Percentiles rank a stretch among this genome's conserved stretches.
phyloP scores from a whole-genome alignment of 2,888 invertebrate genomes.

The Scelioninae gen. 1 region DNA sequence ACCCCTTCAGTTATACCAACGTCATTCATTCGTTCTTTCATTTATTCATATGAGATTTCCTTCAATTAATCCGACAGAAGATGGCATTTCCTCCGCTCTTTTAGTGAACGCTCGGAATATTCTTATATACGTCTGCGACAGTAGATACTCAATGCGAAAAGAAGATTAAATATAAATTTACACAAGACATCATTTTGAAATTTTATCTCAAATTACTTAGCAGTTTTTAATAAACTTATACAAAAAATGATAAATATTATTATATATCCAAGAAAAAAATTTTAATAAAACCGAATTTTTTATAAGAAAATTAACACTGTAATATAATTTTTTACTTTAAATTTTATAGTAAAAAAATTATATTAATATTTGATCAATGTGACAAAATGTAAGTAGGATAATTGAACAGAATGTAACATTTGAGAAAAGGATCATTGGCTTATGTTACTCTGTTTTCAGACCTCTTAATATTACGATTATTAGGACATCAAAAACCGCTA shows the following conservation, averaged over 20 bases:
- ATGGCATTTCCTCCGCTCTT: constrained; percentile 37
- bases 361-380: background rate
- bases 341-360: background rate
- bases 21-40: constrained; percentile 32
- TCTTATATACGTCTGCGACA: constrained; percentile 19
- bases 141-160: background rate
- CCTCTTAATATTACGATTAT: constrained; percentile 29
- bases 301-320: no score
- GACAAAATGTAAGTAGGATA: background rate
- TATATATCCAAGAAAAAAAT: no score
- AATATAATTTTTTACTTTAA: no score
- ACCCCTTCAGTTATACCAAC: constrained; percentile 5
- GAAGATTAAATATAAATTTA: constrained; percentile 6
- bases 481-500: constrained; percentile 31
- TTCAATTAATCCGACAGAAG: constrained; percentile 35
- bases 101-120: constrained; percentile 3
- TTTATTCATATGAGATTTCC: constrained; percentile 43
- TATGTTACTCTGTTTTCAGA: constrained; percentile 4
- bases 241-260: no score
- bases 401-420: background rate
- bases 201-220: no score
- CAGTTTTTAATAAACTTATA: no score
- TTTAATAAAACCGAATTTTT: no score
- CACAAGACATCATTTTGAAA: background rate
- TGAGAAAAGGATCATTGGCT: background rate